phyloP scores from a whole-genome alignment of 2,113 vertebrate genomes.

The Amblyornis subalaris region DNA sequence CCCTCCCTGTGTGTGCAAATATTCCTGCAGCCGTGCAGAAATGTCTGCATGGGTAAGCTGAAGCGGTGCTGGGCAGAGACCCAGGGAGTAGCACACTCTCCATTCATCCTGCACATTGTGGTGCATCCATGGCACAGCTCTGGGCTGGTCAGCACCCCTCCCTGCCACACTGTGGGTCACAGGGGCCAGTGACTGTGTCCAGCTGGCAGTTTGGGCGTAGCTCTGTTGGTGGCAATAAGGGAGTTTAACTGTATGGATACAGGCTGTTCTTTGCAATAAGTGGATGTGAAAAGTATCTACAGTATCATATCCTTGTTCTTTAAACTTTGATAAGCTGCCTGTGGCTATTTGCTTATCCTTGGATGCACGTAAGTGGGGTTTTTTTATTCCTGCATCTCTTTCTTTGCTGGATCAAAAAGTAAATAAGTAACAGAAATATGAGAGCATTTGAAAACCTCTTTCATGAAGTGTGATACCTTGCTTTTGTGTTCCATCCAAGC shows the following conservation, averaged over 20 bases:
- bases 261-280: background rate
- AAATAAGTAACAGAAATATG: background rate
- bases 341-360: background rate
- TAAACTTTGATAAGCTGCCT: background rate
- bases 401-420: background rate
- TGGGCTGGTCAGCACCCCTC: background rate
- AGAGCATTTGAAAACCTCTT: background rate
- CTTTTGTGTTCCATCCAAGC: background rate
- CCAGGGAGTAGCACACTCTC: background rate
- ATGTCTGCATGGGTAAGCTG: background rate
- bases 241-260: background rate
- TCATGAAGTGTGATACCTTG: background rate
- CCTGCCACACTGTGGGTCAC: background rate
- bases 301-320: background rate
- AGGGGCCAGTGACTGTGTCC: background rate
- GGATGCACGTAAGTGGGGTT: accelerated
- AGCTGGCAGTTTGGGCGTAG: background rate
- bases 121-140: background rate
- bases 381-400: background rate
- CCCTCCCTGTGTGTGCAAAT: background rate
- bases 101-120: background rate
- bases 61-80: background rate
- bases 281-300: background rate
- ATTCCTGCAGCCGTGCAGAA: background rate
- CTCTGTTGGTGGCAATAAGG: background rate